Evolutionary conservation across 2,113 vertebrate genomes (phyloP), one percentile per base, ranked within the genome.

Genomic region (Spheniscus mendiculus): DNA sequence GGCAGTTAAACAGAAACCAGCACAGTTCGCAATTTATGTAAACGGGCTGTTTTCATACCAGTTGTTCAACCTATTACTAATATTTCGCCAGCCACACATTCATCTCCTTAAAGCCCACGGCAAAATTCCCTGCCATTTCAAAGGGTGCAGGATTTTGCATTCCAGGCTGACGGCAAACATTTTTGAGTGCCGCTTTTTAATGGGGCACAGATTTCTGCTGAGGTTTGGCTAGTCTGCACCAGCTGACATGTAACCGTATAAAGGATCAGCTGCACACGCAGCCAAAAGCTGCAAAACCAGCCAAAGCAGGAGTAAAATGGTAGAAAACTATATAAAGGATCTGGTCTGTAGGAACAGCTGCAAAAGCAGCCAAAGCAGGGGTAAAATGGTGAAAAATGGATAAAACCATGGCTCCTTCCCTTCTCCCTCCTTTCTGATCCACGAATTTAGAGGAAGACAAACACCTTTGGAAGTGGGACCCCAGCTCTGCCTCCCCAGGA

Each of bases 161-260:
- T 96, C 91, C 93, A 87, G 42, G 74, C 70, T 76, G 77, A 93
- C 4, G 2, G 87, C 58, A 77, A 94, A 88, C 53, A 88, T 91
- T 91, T 92, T 20, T 80, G 38, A 96, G 53, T 36, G 34, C 78
- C 36, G 29, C 89, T 87, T 94, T 94, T 92, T 96, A 89, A 96
- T 85, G 30, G 78, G 66, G 45, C 49, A 83, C 89, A 97, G 95
- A 93, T 88, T 97, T 96, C 91, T 94, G 50, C 80, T 87, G 89
- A 91, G 74, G 58, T 93, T 95, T 87, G 55, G 66, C 81, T 85
- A 66, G 89, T 62, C 73, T 80, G 81, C 17, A 22, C 50, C 77
- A 93, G 93, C 42, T 93, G 61, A 87, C 50, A 50, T 34, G 15
- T 49, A 90, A 84, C 69, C 42, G 50, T 11, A 52, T 12, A 93